Conservation (phyloP, 2,888 invertebrate species). For the Meliscaeva auricollis region DNA sequence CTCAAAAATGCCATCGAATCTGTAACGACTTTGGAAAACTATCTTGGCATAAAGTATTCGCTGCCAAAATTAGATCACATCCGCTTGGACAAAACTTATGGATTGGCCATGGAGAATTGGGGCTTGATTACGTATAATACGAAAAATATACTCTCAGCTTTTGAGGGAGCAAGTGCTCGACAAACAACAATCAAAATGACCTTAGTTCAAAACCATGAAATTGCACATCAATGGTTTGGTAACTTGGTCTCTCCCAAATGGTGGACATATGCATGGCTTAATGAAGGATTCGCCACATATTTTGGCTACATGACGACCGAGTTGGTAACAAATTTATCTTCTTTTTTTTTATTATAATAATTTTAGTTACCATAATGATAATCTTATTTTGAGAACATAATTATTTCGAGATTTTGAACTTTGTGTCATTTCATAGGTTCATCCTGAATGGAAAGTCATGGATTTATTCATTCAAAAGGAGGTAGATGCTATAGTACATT, state of each 20-base stretch:
- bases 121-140: conserved; percentile 90
- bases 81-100: conserved; percentile 92
- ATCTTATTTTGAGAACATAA: not conserved
- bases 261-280: conserved; percentile 91
- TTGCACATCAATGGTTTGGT: conserved; percentile 92
- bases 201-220: conserved; percentile 86
- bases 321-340: conserved; percentile 78
- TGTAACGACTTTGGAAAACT: conserved; percentile 85
- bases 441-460: conserved; percentile 87
- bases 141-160: conserved; percentile 26
- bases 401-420: too few species aligned
- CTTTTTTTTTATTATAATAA: not conserved
- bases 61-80: conserved; percentile 94
- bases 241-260: conserved; percentile 89
- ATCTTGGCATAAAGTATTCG: conserved; percentile 90
- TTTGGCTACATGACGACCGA: conserved; percentile 81
- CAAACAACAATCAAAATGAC: conserved; percentile 80
- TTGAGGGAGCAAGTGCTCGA: conserved; percentile 84
- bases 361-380: not conserved
- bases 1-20: conserved; percentile 80
- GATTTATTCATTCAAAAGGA: conserved; percentile 86
- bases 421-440: conserved; percentile 85
- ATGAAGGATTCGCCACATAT: conserved; percentile 89
- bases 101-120: conserved; percentile 98
- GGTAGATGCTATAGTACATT: conserved; percentile 79